Evolutionary conservation across 2,888 invertebrate genomes (phyloP), one percentile per base, ranked within the genome.

Genomic region (Drosophila mercatorum): DNA sequence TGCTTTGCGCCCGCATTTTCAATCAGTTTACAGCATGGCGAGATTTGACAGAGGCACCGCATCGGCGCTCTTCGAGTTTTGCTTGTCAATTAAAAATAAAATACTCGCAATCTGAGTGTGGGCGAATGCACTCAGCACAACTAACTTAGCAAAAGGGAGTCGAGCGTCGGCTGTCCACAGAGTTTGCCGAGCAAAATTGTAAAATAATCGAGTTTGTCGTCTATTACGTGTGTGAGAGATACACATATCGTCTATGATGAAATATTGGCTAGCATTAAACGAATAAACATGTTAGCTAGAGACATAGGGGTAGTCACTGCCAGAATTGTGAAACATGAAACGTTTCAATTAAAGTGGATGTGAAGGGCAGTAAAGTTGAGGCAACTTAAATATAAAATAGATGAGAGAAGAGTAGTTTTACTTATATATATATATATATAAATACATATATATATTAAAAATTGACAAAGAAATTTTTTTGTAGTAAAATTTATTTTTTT

Each of bases 21-120:
- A 88, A 86, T 83, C 83, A 83, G 84, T 86, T 88, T 68, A 61
- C 73, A 55, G 68, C 85, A 71, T 52, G 70, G 62, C 49, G 46
- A 65, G 80, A 72, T 85, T 67, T 84, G 67, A 68, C 70, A 70
- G 84, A 38, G 67, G 34, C 10, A 22, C 22, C 22, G 28, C 47
- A 28, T 46, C 46, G 67, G 31, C 56, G 52, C 64, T 61, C 61
- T 61, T 65, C 59, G 53, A 51, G 56, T 69, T 82, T 68, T 58
- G 80, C 61, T 55, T 72, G 87, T 83, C 83, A 86, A 88, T 88
- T 83, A 75, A 83, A 72, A 22, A 43, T 2, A 71, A 44, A 46
- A 55, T 63, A 40, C 75, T 38, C 49, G 28, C 44, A 62, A 60
- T 55, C 44, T 10, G 72, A 53, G 75, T 63, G 52, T 72, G 52